Evolutionary conservation across 2,888 invertebrate species (phyloP).

Genomic region (Nemurella pictetii): DNA sequence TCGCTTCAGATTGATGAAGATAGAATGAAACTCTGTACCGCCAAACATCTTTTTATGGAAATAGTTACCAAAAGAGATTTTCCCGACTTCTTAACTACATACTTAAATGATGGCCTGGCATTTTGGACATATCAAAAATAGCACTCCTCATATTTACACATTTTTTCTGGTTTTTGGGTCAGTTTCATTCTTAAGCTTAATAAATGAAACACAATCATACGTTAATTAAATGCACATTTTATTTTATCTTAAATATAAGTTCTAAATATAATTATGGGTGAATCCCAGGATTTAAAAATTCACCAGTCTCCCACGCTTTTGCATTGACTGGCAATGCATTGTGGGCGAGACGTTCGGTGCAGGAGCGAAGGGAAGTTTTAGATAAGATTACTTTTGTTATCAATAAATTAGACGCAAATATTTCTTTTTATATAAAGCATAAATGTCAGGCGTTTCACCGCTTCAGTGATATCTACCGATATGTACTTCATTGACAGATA

Average conservation of each 20-base stretch:
- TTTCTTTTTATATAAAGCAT: background rate
- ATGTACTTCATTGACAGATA: background rate
- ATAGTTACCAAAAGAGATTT: constrained; percentile 61
- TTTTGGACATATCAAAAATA: constrained; percentile 24
- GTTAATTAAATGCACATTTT: too few species aligned
- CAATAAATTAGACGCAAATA: background rate
- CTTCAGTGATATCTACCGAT: background rate
- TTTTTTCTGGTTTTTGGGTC: too few species aligned
- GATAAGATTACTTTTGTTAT: background rate
- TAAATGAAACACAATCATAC: too few species aligned
- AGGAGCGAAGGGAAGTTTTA: background rate
- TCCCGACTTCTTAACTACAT: constrained; percentile 69
- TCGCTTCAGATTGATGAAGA: constrained; percentile 40
- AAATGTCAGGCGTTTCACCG: background rate
- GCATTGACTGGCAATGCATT: background rate
- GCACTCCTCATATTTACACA: too few species aligned
- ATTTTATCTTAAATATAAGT: too few species aligned
- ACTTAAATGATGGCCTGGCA: constrained; percentile 55
- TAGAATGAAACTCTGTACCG: constrained; percentile 43
- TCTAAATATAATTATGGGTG: too few species aligned
- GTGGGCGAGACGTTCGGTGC: background rate
- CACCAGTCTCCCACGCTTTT: background rate
- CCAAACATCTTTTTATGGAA: constrained; percentile 61
- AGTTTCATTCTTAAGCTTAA: too few species aligned
- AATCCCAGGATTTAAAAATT: too few species aligned